Base-by-base conservation (phyloP, 2,113 vertebrate genomes). In the Mirounga angustirostris region DNA sequence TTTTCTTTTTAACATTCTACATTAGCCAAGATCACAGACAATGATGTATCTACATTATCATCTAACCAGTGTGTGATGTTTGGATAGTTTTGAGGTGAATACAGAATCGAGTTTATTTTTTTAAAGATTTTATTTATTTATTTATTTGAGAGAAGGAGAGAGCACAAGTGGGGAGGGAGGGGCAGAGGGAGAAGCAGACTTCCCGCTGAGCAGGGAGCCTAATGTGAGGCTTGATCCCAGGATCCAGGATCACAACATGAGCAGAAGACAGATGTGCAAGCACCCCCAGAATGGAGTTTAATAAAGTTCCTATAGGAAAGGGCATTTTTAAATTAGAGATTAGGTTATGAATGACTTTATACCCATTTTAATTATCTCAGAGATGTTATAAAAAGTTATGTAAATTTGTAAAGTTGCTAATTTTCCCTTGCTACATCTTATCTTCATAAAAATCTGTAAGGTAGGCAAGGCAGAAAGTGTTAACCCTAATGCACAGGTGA, bases 331-430 rank as follows among this genome's bases (percentile, higher is more conserved):
- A 89, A 90, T 93, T 83, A 95, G 65, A 18, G 18, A 93, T 78
- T 85, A 95, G 43, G 5, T 67, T 69, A 92, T 91, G 36, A 92
- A 85, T 71, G 22, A 76, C 80, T 46, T 74, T 84, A 21, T 19
- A 84, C 13, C 4, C 80, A 90, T 18, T 93, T 95, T 89, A 81
- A 80, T 76, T 89, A n/a, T 91, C 33, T 90, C n/a, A 69, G 74
- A 79, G 28, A 76, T 78, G 11, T 73, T 97, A 76, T 92, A 86
- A 88, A 90, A 69, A 52, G 12, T 93, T 79, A 85, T 28, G 54
- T 88, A 81, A 67, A 83, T 81, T 74, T 90, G 10, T 65, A 84
- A 96, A 88, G 46, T 94, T 97, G 83, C 30, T 89, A 61, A 78
- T 78, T 94, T 96, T 89, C 73, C 33, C 33, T 19, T 92, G 28